phyloP scores from a whole-genome alignment of 2,888 invertebrate species.

The Opisthograptis luteolata region DNA sequence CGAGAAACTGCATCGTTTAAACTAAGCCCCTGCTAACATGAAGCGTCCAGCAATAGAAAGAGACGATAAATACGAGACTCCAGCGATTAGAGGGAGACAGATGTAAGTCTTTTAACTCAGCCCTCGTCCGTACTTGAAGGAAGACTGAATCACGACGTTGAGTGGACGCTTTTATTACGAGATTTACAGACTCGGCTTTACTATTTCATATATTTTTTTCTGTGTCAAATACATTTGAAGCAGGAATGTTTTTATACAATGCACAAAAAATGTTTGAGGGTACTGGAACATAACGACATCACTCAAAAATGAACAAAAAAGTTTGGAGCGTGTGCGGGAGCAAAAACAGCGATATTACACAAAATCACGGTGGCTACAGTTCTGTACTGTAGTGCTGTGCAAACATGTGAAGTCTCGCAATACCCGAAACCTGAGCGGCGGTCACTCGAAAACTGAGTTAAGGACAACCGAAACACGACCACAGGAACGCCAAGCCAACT shows the following conservation, averaged over 20 bases:
- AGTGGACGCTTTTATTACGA: slow-evolving; percentile 59
- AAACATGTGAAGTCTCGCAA: slow-evolving; percentile 68
- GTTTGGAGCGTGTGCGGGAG: slow-evolving; percentile 29
- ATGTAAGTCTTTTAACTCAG: slow-evolving; percentile 44
- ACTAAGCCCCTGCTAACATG: slow-evolving; percentile 52
- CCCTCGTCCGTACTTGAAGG: slow-evolving; percentile 49
- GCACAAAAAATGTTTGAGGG: slow-evolving; percentile 7
- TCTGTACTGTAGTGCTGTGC: slow-evolving; percentile 71
- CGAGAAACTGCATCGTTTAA: slow-evolving; percentile 60
- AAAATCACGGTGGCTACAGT: slow-evolving; percentile 67
- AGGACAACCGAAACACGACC: slow-evolving; percentile 63
- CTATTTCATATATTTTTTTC: slow-evolving; percentile 26
- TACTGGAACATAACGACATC: slow-evolving; percentile 22
- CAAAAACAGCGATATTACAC: slow-evolving; percentile 62
- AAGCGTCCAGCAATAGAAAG: slow-evolving; percentile 48
- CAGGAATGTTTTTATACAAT: slow-evolving; percentile 8
- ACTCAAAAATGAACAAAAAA: slow-evolving; percentile 25
- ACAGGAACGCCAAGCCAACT: slow-evolving; percentile 43
- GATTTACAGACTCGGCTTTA: slow-evolving; percentile 52
- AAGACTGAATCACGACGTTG: slow-evolving; percentile 56
- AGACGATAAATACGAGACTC: slow-evolving; percentile 46
- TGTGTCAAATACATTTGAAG: slow-evolving; percentile 7
- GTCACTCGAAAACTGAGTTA: slow-evolving; percentile 65
- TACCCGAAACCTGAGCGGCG: slow-evolving; percentile 61
- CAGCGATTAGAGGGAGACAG: slow-evolving; percentile 50